Percentiles rank a stretch among this genome's conserved stretches.
These are phyloP conservation scores for Hydractinia echinata DNA, from an alignment of 30 jellyfish, hydroid and myxozoan genomes.

Conservation along the genomic window DNA sequence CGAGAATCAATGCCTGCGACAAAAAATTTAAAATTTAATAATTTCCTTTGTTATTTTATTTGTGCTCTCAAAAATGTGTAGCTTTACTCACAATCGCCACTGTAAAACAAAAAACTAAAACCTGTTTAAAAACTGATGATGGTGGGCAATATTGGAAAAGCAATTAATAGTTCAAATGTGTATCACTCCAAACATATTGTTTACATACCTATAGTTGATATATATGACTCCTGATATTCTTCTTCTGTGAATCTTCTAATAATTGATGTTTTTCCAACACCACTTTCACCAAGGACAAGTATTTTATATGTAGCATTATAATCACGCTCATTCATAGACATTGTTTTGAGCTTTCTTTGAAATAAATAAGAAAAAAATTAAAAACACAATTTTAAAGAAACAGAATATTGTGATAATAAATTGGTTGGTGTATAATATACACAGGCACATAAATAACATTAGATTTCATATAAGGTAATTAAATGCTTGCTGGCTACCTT, in stretches of 20 bases:
- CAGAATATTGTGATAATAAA: too few relatives aligned
- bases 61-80: background rate
- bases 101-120: too few relatives aligned
- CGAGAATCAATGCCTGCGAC: slow-evolving; percentile 59
- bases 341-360: background rate
- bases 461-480: too few relatives aligned
- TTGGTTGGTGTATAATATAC: too few relatives aligned
- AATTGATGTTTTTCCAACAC: slow-evolving; percentile 66
- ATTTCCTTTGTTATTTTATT: background rate
- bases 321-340: slow-evolving; percentile 37
- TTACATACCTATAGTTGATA: slow-evolving; percentile 68
- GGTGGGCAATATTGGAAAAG: too few relatives aligned
- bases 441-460: too few relatives aligned
- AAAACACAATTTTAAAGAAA: too few relatives aligned
- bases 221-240: slow-evolving; percentile 43
- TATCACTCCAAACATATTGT: background rate
- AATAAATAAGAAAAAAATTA: too few relatives aligned
- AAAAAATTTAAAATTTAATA: background rate
- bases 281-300: slow-evolving; percentile 64
- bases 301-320: slow-evolving; percentile 54
- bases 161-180: too few relatives aligned
- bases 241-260: slow-evolving; percentile 50
- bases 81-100: background rate
- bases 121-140: too few relatives aligned
- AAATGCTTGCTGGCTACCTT: too few relatives aligned